Conservation (phyloP, 2,888 invertebrate genomes). For the Leptarthrus brevirostris region DNA sequence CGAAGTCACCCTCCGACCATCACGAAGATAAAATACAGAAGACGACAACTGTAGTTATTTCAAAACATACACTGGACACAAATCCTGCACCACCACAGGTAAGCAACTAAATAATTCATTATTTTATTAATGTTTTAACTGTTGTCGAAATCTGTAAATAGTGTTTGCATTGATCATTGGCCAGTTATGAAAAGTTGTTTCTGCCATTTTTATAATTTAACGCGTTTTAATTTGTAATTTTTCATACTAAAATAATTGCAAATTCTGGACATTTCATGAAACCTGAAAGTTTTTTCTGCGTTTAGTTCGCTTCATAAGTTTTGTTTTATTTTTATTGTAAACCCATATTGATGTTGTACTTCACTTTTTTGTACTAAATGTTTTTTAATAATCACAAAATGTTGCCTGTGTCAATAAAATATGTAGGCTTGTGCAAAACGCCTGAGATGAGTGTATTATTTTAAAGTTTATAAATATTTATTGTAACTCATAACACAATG, state of each 20-base stretch:
- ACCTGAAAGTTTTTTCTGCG: constrained; percentile 14
- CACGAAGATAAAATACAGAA: constrained; percentile 75
- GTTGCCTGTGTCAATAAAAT: too few relatives aligned
- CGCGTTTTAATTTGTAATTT: not conserved
- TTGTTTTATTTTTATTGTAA: too few relatives aligned
- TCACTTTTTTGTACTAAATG: constrained; percentile 1
- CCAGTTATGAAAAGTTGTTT: not conserved
- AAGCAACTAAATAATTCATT: constrained; percentile 64
- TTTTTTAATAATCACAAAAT: not conserved
- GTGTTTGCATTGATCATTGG: constrained; percentile 10
- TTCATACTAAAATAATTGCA: not conserved
- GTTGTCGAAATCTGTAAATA: constrained; percentile 7
- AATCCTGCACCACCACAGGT: constrained; percentile 66
- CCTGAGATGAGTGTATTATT: too few relatives aligned
- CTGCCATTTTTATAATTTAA: not conserved
- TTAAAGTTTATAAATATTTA: too few relatives aligned
- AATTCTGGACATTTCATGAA: not conserved
- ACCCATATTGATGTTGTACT: not conserved
- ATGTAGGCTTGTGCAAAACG: too few relatives aligned
- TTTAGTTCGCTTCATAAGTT: constrained; percentile 8
- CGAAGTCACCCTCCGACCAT: constrained; percentile 80
- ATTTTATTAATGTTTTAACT: constrained; percentile 20
- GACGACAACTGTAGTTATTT: constrained; percentile 94
- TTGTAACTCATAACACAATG: too few relatives aligned
- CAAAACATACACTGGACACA: constrained; percentile 86